Percentiles rank a stretch among this genome's conserved stretches.
Evolutionary conservation across 1,140 invertebrate species (phyloP).

Genomic region (Gryon sp.): DNA sequence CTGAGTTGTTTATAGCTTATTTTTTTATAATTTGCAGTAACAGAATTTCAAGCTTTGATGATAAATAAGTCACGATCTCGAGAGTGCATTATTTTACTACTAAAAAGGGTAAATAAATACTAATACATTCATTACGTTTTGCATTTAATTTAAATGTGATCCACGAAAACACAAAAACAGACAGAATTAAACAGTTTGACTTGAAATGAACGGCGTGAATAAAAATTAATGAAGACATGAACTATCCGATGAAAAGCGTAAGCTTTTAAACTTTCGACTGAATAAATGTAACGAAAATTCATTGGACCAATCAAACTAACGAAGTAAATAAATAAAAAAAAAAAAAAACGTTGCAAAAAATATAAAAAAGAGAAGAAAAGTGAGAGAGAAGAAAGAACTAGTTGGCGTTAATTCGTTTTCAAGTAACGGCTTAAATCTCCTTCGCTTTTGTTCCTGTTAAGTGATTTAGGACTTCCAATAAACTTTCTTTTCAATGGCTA

Average conservation of each 20-base stretch:
- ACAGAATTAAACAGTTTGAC: not conserved
- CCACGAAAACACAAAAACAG: too few species aligned
- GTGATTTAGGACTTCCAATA: slow-evolving; percentile 38
- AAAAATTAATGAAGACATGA: not conserved
- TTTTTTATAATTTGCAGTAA: too few species aligned
- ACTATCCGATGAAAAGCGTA: not conserved
- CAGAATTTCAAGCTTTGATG: too few species aligned
- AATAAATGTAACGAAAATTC: slow-evolving; percentile 23
- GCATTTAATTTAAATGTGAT: too few species aligned
- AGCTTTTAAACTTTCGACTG: slow-evolving; percentile 2
- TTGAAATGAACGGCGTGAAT: not conserved
- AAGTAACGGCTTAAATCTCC: slow-evolving; percentile 26
- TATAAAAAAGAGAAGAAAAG: not conserved
- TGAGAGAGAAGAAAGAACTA: not conserved
- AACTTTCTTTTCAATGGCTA: slow-evolving; percentile 31
- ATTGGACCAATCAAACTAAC: slow-evolving; percentile 8
- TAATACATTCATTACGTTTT: not conserved
- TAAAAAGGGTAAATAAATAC: slow-evolving; percentile 32
- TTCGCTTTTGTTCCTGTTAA: slow-evolving; percentile 29
- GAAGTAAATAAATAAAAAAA: slow-evolving; percentile 25
- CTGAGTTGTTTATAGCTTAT: too few species aligned
- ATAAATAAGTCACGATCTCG: slow-evolving; percentile 25
- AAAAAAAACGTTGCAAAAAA: too few species aligned
- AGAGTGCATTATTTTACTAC: not conserved
- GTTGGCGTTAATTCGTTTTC: slow-evolving; percentile 35